These are phyloP conservation scores for Cinclus mexicanus DNA, from an alignment of 2,113 vertebrate genomes.

Conservation along the genomic window DNA sequence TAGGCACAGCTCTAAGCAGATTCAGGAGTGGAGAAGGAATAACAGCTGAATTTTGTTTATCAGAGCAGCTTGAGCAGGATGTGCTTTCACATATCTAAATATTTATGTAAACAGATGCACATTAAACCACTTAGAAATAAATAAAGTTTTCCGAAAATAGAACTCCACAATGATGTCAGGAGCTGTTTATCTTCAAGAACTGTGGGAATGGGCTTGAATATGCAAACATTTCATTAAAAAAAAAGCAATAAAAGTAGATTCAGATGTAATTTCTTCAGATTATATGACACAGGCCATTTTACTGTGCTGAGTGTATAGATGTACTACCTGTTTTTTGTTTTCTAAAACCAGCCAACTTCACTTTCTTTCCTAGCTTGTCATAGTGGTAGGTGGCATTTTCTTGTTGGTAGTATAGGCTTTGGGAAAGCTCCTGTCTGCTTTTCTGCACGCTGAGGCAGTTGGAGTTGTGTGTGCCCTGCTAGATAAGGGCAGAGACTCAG, in stretches of 20 bases:
- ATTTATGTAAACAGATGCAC: slow-evolving; percentile 68
- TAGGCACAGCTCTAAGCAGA: slow-evolving; percentile 10
- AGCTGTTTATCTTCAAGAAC: slow-evolving; percentile 58
- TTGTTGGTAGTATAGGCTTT: not conserved
- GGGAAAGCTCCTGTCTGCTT: not conserved
- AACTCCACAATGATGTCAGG: slow-evolving; percentile 57
- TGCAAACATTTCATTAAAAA: slow-evolving; percentile 53
- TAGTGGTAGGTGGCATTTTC: not conserved
- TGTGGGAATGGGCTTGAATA: slow-evolving; percentile 46
- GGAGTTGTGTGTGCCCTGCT: not conserved
- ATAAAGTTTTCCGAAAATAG: slow-evolving; percentile 67
- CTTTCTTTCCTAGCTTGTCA: not conserved
- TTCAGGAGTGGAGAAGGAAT: slow-evolving; percentile 29
- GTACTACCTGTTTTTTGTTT: not conserved
- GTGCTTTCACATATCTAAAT: slow-evolving; percentile 60
- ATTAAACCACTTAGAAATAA: slow-evolving; percentile 66
- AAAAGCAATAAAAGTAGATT: slow-evolving; percentile 9
- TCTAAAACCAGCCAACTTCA: not conserved
- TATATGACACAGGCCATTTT: slow-evolving; percentile 3
- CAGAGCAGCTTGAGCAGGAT: slow-evolving; percentile 49
- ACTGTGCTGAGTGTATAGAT: not conserved
- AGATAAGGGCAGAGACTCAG: not conserved
- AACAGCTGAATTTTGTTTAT: slow-evolving; percentile 66
- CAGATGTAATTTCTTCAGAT: slow-evolving; percentile 28
- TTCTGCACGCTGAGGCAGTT: not conserved